phyloP scores from a whole-genome alignment of 23 tunicate species.

The Trididemnum clinides region DNA sequence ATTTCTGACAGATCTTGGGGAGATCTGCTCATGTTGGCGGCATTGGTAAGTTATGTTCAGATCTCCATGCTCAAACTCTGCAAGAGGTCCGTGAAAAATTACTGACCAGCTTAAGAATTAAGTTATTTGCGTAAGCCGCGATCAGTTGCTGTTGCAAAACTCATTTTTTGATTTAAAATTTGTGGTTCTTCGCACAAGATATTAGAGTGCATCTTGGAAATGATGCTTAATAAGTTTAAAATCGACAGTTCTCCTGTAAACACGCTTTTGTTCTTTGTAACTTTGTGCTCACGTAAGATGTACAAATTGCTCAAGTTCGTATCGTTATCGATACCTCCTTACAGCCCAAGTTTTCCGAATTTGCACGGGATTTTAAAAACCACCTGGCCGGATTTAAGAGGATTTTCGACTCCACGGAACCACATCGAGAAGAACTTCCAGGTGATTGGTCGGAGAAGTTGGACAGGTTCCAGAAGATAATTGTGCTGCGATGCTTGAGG shows the following conservation, averaged over 20 bases:
- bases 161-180: too few species aligned
- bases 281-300: too few species aligned
- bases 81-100: too few species aligned
- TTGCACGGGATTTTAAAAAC: slow-evolving; percentile 81
- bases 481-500: slow-evolving; percentile 83
- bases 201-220: too few species aligned
- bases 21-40: slow-evolving; percentile 87
- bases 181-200: too few species aligned
- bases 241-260: too few species aligned
- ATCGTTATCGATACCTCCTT: not conserved
- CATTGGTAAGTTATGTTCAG: slow-evolving; percentile 80
- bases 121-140: too few species aligned
- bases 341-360: slow-evolving; percentile 81
- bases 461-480: slow-evolving; percentile 88
- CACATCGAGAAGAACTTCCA: slow-evolving; percentile 83
- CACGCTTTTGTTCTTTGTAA: too few species aligned
- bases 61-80: too few species aligned
- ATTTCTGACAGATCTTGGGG: slow-evolving; percentile 98
- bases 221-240: not conserved
- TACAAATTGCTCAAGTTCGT: too few species aligned
- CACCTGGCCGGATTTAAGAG: slow-evolving; percentile 74
- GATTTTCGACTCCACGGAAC: slow-evolving; percentile 89
- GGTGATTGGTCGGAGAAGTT: slow-evolving; percentile 68
- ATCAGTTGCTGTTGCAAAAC: too few species aligned
- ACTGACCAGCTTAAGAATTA: too few species aligned